Evolutionary conservation across 2,797 vertebrate species (phyloP), one percentile per base, ranked within the genome.

Genomic region (Falco berigora): DNA sequence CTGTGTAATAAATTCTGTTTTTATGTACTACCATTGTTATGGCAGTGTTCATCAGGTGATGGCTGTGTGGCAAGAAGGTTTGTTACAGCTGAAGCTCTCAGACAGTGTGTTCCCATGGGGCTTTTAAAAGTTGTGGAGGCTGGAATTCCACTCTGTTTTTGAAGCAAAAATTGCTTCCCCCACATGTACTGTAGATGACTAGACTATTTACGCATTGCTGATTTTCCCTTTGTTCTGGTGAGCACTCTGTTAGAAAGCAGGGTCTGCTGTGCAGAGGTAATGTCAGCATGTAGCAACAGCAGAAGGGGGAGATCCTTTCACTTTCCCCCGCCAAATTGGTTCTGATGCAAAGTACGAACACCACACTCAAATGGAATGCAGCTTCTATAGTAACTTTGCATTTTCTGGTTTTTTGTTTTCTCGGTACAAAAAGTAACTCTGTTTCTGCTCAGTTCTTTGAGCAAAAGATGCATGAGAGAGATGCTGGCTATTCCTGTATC

Each of bases 121-220:
- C 88, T 93, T 92, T 75, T 96, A 83, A 91, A 96, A 94, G 88
- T 96, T 92, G 94, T 91, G 95, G 93, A 91, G 93, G 90, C 86
- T 92, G 95, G 90, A 92, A 96, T 95, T 95, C 74, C 86, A n/a
- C 76, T 88, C 74, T 89, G 92, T 21, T 95, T 96, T 81, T 59
- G 85, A 76, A 92, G 85, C 76, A 62, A 36, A 36, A 52, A 75
- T 69, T 62, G 88, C 83, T 80, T 81, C 93, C 90, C 72, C 88
- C 27, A 19, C 32, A 71, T 28, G 61, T 38, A 23, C 36, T 66
- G 72, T 71, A 89, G 56, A 42, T 74, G 79, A 27, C 8, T 28
- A 44, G 81, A 64, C 61, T 80, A 34, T 88, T 93, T 84, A 90
- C 23, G 38, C 58, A n/a, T 72, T 74, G 85, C 53, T 80, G 74